A percentile compares a stretch with the other conserved stretches of the same genome.
Conservation (phyloP, 1,140 invertebrate species). For the Penaeus vannamei region DNA sequence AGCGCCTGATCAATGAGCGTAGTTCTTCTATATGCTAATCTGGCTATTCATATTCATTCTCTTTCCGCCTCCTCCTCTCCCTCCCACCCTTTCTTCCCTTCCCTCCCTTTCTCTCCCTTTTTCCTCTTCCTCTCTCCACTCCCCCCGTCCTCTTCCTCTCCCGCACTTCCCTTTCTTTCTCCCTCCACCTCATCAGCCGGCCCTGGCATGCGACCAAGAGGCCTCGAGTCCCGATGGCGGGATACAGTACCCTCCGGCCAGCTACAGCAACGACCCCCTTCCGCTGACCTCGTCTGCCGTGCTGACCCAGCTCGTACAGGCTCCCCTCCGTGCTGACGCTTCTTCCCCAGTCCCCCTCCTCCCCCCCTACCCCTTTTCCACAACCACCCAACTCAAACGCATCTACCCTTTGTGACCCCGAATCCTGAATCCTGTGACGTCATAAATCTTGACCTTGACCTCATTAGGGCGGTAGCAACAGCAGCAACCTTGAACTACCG, state of each 20-base stretch:
- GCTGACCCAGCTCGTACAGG: not conserved
- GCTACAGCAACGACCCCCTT: too few species aligned
- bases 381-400: not conserved
- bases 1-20: too few species aligned
- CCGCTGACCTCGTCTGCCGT: too few species aligned
- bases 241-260: too few species aligned
- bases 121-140: not conserved
- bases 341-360: not conserved
- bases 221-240: too few species aligned
- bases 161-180: not conserved
- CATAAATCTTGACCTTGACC: too few species aligned
- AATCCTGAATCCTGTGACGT: too few species aligned
- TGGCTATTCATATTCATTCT: not conserved
- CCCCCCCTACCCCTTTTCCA: not conserved
- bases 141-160: not conserved
- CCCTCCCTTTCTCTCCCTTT: not conserved
- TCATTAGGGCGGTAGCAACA: too few species aligned
- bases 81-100: not conserved
- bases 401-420: too few species aligned
- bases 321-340: not conserved
- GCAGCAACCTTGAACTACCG: too few species aligned
- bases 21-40: too few species aligned
- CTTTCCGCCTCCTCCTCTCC: not conserved
- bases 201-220: too few species aligned
- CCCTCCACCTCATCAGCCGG: not conserved